Percentiles rank a stretch among this genome's conserved stretches.
Conservation (phyloP, 1,140 invertebrate species). For the Drosophila lowei region DNA sequence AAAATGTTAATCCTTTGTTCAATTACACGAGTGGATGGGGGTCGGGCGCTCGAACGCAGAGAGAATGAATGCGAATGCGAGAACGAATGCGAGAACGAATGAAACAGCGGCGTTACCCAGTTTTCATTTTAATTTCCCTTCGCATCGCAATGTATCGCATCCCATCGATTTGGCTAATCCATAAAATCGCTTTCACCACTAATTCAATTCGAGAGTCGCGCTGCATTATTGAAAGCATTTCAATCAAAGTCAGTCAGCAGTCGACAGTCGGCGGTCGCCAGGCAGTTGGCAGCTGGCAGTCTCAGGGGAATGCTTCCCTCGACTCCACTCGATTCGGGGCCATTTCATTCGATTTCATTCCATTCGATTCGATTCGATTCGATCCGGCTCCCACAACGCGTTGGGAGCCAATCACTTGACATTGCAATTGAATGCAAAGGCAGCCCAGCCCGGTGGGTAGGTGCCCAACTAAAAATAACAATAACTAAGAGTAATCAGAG, state of each 20-base stretch:
- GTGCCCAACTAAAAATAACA: constrained; percentile 38
- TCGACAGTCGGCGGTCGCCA: not conserved
- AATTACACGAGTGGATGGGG: not conserved
- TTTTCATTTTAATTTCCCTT: constrained; percentile 40
- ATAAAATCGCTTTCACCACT: constrained; percentile 40
- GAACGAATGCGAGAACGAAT: constrained; percentile 2
- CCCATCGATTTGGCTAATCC: constrained; percentile 25
- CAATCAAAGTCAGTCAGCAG: constrained; percentile 55
- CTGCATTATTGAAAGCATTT: constrained; percentile 71
- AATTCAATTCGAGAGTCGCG: constrained; percentile 71
- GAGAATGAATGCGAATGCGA: constrained; percentile 1
- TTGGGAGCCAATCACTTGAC: constrained; percentile 69
- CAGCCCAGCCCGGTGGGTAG: not conserved
- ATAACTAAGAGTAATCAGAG: constrained; percentile 31
- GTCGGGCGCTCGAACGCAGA: no score
- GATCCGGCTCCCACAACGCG: constrained; percentile 5
- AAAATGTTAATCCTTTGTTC: constrained; percentile 10
- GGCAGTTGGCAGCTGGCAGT: constrained; percentile 1
- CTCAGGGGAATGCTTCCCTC: not conserved
- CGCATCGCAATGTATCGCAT: not conserved
- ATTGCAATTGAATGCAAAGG: constrained; percentile 67
- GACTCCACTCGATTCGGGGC: not conserved
- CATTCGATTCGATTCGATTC: no score
- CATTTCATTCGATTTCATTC: no score
- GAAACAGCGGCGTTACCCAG: constrained; percentile 21